Evolutionary conservation across 2,797 vertebrate species (phyloP).

Genomic region (Oreochromis grahami): DNA sequence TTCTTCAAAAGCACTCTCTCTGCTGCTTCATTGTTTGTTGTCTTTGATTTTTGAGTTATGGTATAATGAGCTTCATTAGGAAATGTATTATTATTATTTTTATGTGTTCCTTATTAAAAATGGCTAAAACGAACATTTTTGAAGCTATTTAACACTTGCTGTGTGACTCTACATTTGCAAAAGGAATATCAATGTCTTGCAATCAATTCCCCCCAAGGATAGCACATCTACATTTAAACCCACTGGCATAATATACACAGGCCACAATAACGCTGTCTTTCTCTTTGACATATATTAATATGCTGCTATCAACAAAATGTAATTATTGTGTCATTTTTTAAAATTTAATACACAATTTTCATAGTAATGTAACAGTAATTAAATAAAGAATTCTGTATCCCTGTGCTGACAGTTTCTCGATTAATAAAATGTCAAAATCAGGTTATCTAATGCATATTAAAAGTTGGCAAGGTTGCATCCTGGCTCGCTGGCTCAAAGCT

Average conservation of each 20-base stretch:
- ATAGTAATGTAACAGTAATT: slow-evolving; percentile 58
- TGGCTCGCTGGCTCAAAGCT: slow-evolving; percentile 51
- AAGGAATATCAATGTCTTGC: slow-evolving; percentile 25
- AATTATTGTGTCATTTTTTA: slow-evolving; percentile 49
- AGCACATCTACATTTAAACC: not conserved
- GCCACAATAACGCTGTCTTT: slow-evolving; percentile 5
- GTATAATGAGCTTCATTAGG: not conserved
- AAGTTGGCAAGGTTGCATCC: slow-evolving; percentile 40
- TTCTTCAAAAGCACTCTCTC: not conserved
- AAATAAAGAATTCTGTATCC: slow-evolving; percentile 53
- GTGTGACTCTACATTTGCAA: not conserved
- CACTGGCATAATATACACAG: not conserved
- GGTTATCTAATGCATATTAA: slow-evolving; percentile 67
- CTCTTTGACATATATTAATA: slow-evolving; percentile 40
- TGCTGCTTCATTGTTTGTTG: not conserved
- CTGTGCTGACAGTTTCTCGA: slow-evolving; percentile 60
- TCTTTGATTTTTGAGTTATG: not conserved
- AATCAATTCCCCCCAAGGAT: slow-evolving; percentile 18
- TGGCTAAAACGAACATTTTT: not conserved
- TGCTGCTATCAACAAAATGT: slow-evolving; percentile 23
- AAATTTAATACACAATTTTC: slow-evolving; percentile 58
- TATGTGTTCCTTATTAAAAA: not conserved
- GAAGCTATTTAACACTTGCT: not conserved
- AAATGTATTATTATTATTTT: not conserved
- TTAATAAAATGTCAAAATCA: slow-evolving; percentile 76